phyloP scores from a whole-genome alignment of 2,888 invertebrate genomes.

The Pelosia muscerda region DNA sequence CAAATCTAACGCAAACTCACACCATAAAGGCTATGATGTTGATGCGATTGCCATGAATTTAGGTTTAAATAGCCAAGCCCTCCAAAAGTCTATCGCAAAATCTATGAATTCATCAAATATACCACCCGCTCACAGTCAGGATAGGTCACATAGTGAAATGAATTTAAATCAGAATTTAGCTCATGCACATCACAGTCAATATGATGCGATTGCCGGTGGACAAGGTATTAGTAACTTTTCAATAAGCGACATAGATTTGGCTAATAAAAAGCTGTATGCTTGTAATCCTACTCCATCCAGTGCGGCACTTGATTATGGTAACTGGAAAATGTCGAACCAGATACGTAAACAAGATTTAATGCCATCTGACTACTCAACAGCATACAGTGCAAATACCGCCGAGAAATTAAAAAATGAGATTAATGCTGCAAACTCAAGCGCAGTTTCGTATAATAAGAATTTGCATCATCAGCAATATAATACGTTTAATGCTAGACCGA shows the following conservation, averaged over 20 bases:
- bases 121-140: constrained; percentile 73
- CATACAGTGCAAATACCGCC: constrained; percentile 64
- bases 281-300: constrained; percentile 66
- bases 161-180: constrained; percentile 68
- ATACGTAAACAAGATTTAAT: constrained; percentile 73
- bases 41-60: constrained; percentile 80
- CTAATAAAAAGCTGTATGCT: constrained; percentile 78
- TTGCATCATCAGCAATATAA: constrained; percentile 74
- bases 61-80: constrained; percentile 72
- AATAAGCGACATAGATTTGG: constrained; percentile 79
- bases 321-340: constrained; percentile 77
- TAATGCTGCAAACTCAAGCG: constrained; percentile 57
- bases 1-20: constrained; percentile 62
- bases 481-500: constrained; percentile 69
- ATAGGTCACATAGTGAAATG: constrained; percentile 64
- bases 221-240: constrained; percentile 73
- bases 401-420: constrained; percentile 73
- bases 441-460: constrained; percentile 76
- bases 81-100: constrained; percentile 68
- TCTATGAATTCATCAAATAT: constrained; percentile 60
- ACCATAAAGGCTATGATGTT: constrained; percentile 75
- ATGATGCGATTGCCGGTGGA: constrained; percentile 66
- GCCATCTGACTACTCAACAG: constrained; percentile 75
- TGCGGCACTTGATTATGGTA: constrained; percentile 76
- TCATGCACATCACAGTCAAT: constrained; percentile 77